Conservation (phyloP, 2,888 invertebrate genomes). For the Thelaira solivaga region DNA sequence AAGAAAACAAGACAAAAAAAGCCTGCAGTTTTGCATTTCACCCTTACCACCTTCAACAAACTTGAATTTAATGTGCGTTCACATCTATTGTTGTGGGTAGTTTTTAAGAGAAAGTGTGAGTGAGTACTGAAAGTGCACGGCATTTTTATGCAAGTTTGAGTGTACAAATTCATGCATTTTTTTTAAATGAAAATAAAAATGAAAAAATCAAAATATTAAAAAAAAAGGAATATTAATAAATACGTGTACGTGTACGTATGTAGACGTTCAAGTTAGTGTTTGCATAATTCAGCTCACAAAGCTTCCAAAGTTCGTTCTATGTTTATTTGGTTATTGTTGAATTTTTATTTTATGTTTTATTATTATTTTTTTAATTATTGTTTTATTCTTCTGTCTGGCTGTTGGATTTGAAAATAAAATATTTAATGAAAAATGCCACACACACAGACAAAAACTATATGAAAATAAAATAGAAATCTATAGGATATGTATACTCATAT, state of each 20-base stretch:
- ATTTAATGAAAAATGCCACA: conserved; percentile 14
- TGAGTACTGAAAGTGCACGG: conserved; percentile 8
- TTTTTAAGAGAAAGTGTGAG: neutral
- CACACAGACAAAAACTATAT: neutral
- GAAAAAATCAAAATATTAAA: too few species aligned
- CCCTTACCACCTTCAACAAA: too few species aligned
- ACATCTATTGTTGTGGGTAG: conserved; percentile 45
- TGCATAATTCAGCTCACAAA: conserved; percentile 40
- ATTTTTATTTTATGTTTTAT: neutral
- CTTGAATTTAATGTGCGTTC: conserved; percentile 57
- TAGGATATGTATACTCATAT: too few species aligned
- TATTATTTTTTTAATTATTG: conserved; percentile 45
- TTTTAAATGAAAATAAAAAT: too few species aligned
- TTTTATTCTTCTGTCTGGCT: conserved; percentile 58
- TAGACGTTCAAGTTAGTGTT: too few species aligned
- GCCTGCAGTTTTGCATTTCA: conserved; percentile 48
- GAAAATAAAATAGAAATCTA: neutral
- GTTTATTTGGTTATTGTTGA: conserved; percentile 47
- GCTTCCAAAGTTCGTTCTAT: conserved; percentile 49
- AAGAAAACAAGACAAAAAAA: conserved; percentile 22
- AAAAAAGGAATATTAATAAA: conserved; percentile 36
- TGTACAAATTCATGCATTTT: conserved; percentile 54
- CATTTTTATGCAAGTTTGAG: conserved; percentile 40
- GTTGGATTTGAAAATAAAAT: conserved; percentile 35
- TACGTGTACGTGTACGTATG: too few species aligned